phyloP scores from a whole-genome alignment of 2,113 vertebrate species.

The Dryoscopus gambensis region DNA sequence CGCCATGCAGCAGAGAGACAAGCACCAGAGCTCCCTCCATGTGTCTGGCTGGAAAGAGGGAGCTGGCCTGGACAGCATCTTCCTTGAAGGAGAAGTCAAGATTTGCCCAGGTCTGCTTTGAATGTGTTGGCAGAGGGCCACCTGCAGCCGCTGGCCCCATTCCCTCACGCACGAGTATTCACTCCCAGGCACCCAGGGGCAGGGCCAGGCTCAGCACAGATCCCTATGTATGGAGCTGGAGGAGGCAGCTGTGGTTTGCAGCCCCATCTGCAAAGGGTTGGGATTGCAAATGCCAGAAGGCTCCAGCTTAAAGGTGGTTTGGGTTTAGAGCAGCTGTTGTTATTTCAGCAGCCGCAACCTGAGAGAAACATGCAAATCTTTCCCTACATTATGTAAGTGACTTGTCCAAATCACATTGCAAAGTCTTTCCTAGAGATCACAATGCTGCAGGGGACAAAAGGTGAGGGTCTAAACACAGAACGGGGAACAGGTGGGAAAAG shows the following conservation, averaged over 20 bases:
- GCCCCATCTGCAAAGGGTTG: not conserved
- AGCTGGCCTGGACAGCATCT: not conserved
- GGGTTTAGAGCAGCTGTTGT: not conserved
- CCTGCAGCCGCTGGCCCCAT: not conserved
- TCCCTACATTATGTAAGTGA: rapidly evolving
- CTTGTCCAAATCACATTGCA: not conserved
- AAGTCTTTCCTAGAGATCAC: not conserved
- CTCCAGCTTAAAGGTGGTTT: not conserved
- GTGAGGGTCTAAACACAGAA: not conserved
- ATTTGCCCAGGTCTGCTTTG: not conserved
- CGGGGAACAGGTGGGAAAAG: not conserved
- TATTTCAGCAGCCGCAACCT: not conserved
- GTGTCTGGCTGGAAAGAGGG: not conserved
- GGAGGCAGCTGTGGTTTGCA: not conserved
- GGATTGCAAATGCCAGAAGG: not conserved
- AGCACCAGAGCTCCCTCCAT: not conserved
- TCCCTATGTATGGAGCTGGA: rapidly evolving
- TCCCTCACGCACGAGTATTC: rapidly evolving
- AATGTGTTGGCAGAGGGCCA: not conserved
- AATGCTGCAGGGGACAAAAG: not conserved
- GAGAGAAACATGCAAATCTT: not conserved
- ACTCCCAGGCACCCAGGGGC: not conserved
- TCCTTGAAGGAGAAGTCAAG: not conserved
- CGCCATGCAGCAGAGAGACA: rapidly evolving
- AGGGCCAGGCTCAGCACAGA: not conserved